Conservation (phyloP, 2,888 invertebrate species). For the Drosophila nr. medialis region DNA sequence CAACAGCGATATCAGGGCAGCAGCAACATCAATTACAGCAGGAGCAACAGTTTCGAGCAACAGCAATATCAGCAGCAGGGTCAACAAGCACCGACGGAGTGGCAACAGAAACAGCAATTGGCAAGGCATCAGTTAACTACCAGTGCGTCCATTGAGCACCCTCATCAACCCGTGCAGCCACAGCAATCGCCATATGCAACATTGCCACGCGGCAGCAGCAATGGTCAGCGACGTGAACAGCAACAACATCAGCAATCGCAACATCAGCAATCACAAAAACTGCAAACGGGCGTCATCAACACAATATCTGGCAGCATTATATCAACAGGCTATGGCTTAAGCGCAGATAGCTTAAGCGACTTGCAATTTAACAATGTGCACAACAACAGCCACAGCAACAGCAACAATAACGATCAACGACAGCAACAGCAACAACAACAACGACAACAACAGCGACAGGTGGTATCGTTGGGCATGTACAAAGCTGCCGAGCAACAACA, state of each 20-base stretch:
- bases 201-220: conserved; percentile 61
- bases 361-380: conserved; percentile 68
- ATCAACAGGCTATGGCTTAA: conserved; percentile 61
- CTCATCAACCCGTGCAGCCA: conserved; percentile 43
- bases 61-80: conserved; percentile 32
- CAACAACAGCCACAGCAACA: conserved; percentile 18
- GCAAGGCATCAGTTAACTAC: conserved; percentile 69
- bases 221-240: conserved; percentile 19
- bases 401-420: conserved; percentile 4
- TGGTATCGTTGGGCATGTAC: background rate
- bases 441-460: conserved; percentile 24
- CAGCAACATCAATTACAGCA: conserved; percentile 26
- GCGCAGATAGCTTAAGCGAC: conserved; percentile 65
- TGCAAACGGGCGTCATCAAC: conserved; percentile 72
- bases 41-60: conserved; percentile 36
- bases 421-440: conserved; percentile 21
- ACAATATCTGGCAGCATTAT: conserved; percentile 83
- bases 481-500: conserved; percentile 6
- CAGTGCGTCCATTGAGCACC: conserved; percentile 78
- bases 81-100: conserved; percentile 24
- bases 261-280: conserved; percentile 29
- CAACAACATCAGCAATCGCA: conserved; percentile 7
- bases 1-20: conserved; percentile 37
- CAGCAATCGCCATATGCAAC: conserved; percentile 76
- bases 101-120: conserved; percentile 34